These are phyloP conservation scores for Homarus gammarus DNA, from an alignment of 2,888 invertebrate species.

Conservation along the genomic window DNA sequence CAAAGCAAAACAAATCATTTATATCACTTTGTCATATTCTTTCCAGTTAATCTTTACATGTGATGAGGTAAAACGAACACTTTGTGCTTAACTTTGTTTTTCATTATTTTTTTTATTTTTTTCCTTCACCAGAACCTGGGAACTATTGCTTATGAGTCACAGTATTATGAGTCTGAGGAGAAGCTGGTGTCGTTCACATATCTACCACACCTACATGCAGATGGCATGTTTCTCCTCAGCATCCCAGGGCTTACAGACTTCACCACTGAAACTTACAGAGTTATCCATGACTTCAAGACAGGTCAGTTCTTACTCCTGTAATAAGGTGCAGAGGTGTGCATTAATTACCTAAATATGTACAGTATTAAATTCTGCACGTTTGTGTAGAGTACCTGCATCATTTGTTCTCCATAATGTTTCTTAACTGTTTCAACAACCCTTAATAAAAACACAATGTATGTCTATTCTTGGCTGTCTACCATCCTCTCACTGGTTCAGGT, in stretches of 20 bases:
- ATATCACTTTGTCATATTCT: too few relatives aligned
- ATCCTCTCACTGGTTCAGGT: constrained; percentile 71
- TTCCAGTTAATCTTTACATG: too few relatives aligned
- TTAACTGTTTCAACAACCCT: too few relatives aligned
- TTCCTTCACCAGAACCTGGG: constrained; percentile 67
- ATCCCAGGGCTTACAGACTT: constrained; percentile 65
- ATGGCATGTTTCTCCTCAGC: constrained; percentile 72
- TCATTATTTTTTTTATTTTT: not conserved
- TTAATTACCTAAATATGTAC: too few relatives aligned
- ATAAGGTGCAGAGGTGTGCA: too few relatives aligned
- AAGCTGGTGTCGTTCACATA: constrained; percentile 76
- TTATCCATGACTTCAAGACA: constrained; percentile 77
- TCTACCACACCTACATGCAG: constrained; percentile 73
- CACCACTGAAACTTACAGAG: constrained; percentile 75
- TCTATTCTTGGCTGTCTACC: not conserved
- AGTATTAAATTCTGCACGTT: too few relatives aligned
- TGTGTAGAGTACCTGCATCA: too few relatives aligned
- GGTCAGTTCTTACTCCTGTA: too few relatives aligned
- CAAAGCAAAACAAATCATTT: not conserved
- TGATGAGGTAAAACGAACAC: too few relatives aligned
- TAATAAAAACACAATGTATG: too few relatives aligned
- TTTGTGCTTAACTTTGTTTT: too few relatives aligned
- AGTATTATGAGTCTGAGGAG: constrained; percentile 74
- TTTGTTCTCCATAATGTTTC: too few relatives aligned
- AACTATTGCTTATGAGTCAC: constrained; percentile 74